Evolutionary conservation across 2,113 vertebrate species (phyloP).

Genomic region (Euleptes europaea): DNA sequence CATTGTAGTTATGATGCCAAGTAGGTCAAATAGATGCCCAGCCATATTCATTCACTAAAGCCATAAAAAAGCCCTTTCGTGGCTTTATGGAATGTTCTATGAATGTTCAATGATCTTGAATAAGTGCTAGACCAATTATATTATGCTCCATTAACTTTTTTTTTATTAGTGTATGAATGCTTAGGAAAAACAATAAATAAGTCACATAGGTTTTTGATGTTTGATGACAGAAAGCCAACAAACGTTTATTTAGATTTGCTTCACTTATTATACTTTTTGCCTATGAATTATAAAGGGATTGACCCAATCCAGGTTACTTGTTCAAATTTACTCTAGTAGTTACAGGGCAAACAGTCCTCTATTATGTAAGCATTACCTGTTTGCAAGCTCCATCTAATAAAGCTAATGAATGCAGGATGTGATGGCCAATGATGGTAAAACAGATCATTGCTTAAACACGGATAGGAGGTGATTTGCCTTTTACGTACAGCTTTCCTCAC

Average conservation of each 20-base stretch:
- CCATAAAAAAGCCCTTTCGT: conserved; percentile 4
- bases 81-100: not conserved
- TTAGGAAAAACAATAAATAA: not conserved
- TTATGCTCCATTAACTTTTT: conserved; percentile 3
- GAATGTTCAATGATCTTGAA: conserved; percentile 7
- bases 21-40: conserved; percentile 24
- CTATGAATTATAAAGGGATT: not conserved
- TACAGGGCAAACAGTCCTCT: not conserved
- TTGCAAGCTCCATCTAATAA: not conserved
- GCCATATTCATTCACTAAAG: not conserved
- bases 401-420: not conserved
- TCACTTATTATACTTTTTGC: not conserved
- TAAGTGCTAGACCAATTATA: not conserved
- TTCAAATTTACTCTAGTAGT: not conserved
- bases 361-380: not conserved
- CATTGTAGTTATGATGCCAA: conserved; percentile 19
- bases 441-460: no score
- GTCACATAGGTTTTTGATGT: not conserved
- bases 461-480: not conserved
- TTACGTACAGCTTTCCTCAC: not conserved
- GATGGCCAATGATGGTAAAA: not conserved
- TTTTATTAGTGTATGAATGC: not conserved
- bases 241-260: not conserved
- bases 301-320: not conserved
- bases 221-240: not conserved